Conservation (phyloP, 1,140 invertebrate species). For the Acromyrmex charruanus region DNA sequence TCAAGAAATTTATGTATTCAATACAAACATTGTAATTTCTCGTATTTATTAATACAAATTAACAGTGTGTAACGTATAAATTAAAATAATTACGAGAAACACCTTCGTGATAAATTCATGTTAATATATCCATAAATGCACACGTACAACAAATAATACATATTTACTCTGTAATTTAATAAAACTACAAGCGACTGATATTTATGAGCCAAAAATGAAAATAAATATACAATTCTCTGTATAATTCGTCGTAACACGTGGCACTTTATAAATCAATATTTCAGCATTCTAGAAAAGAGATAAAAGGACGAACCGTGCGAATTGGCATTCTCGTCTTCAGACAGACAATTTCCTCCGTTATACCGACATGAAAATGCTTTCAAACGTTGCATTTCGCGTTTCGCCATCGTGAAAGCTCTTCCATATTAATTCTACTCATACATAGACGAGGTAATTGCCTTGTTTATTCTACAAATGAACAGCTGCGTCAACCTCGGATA, state of each 20-base stretch:
- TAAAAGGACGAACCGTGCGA: constrained; percentile 1
- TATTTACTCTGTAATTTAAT: constrained; percentile 8
- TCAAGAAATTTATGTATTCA: not conserved
- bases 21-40: not conserved
- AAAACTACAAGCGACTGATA: not conserved
- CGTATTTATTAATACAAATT: not conserved
- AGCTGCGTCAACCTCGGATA: constrained; percentile 1
- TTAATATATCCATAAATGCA: not conserved
- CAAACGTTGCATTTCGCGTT: constrained; percentile 29
- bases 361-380: constrained; percentile 34
- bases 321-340: constrained; percentile 24
- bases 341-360: not conserved
- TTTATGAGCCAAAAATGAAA: not conserved
- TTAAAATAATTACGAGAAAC: not conserved
- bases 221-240: not conserved
- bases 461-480: constrained; percentile 27
- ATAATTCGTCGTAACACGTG: constrained; percentile 36
- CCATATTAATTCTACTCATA: constrained; percentile 14
- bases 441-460: constrained; percentile 32
- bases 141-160: not conserved
- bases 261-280: constrained; percentile 46
- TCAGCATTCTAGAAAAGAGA: constrained; percentile 9
- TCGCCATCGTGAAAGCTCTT: not conserved
- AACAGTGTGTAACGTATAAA: not conserved
- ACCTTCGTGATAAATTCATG: not conserved